A percentile compares a stretch with the other conserved stretches of the same genome.
phyloP scores from a whole-genome alignment of 1,140 invertebrate genomes.

The Muscidifurax raptorellus region DNA sequence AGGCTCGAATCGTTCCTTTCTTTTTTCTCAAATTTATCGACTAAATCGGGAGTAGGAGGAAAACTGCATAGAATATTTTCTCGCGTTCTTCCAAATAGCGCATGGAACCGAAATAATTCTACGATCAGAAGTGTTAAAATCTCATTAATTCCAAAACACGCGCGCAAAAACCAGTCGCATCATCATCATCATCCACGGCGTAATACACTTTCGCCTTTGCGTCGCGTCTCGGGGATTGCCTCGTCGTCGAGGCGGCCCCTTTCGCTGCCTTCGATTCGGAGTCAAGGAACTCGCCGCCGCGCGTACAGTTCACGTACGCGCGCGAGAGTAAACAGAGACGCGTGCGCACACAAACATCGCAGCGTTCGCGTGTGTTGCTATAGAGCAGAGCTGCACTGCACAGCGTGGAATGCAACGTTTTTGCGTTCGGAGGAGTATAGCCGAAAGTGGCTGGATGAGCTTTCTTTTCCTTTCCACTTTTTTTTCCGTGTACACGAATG shows the following conservation, averaged over 20 bases:
- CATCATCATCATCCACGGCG: too few species aligned
- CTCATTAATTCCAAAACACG: not conserved
- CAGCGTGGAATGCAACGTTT: not conserved
- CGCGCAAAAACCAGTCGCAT: too few species aligned
- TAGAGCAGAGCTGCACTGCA: too few species aligned
- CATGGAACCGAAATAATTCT: too few species aligned
- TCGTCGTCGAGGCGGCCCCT: not conserved
- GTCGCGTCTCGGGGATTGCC: constrained; percentile 25
- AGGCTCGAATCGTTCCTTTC: too few species aligned
- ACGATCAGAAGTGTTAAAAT: too few species aligned
- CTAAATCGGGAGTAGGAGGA: not conserved
- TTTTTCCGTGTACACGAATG: too few species aligned
- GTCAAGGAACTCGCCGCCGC: constrained; percentile 58
- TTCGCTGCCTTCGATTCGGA: constrained; percentile 52
- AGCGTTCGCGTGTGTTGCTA: not conserved
- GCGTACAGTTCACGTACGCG: not conserved
- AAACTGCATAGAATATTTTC: not conserved
- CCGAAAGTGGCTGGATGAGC: not conserved
- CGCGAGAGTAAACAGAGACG: constrained; percentile 60
- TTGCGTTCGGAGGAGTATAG: not conserved
- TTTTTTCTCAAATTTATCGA: too few species aligned
- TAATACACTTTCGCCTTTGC: constrained; percentile 3
- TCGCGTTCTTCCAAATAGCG: too few species aligned
- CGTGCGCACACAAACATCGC: constrained; percentile 38
- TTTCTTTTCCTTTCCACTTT: not conserved